These are phyloP conservation scores for Periplaneta americana DNA, from an alignment of 1,140 invertebrate genomes.

Conservation along the genomic window DNA sequence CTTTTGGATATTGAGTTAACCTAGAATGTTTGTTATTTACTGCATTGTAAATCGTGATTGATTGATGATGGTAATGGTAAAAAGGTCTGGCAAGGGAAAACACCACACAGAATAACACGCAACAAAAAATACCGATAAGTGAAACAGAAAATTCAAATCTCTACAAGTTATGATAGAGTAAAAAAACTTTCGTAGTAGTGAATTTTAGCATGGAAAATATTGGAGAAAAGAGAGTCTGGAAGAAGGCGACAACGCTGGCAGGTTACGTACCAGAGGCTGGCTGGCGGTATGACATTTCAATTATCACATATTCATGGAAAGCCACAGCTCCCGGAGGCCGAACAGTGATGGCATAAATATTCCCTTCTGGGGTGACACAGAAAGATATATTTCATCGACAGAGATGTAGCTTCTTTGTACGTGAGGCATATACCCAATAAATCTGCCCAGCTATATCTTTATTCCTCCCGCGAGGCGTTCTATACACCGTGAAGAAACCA, in stretches of 20 bases:
- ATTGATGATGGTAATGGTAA: too few species aligned
- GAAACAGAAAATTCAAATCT: too few species aligned
- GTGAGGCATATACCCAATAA: background rate
- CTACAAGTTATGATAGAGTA: too few species aligned
- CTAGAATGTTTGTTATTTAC: too few species aligned
- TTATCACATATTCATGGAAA: background rate
- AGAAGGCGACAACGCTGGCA: background rate
- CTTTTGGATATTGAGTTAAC: too few species aligned
- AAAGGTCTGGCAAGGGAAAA: too few species aligned
- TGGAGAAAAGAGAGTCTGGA: background rate
- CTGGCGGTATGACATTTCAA: background rate
- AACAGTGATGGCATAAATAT: background rate
- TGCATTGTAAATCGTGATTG: too few species aligned
- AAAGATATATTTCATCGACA: background rate
- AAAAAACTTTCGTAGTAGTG: background rate
- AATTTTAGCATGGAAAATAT: background rate
- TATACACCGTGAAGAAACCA: background rate
- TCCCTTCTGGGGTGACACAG: background rate
- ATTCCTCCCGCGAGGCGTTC: background rate
- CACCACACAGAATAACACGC: too few species aligned
- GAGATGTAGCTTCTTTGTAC: background rate
- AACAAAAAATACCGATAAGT: too few species aligned
- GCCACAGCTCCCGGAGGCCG: background rate
- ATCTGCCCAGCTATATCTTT: background rate
- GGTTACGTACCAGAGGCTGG: background rate